A percentile compares a stretch with the other conserved stretches of the same genome.
These are phyloP conservation scores for Chamaetylas fuelleborni DNA, from an alignment of 2,113 vertebrate species.

Conservation along the genomic window DNA sequence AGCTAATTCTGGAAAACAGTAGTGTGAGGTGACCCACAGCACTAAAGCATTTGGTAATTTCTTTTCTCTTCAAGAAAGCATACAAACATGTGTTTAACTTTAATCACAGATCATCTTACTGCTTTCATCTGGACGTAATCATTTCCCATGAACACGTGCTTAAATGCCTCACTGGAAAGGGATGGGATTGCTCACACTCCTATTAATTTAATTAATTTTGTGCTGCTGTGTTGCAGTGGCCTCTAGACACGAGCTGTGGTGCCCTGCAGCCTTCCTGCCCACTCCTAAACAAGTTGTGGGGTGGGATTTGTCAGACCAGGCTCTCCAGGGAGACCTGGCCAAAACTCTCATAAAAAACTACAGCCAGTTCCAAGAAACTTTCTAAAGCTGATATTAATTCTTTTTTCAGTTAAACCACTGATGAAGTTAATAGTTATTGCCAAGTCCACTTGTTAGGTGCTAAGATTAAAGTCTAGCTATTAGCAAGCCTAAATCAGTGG, in stretches of 20 bases:
- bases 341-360: not conserved
- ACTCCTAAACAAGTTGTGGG: rapidly evolving
- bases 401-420: not conserved
- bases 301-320: not conserved
- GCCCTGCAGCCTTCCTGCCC: not conserved
- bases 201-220: not conserved
- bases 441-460: not conserved
- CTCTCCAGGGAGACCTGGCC: not conserved
- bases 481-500: not conserved
- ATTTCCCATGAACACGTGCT: slow-evolving; percentile 12
- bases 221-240: not conserved
- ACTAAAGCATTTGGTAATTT: not conserved
- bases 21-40: not conserved
- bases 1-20: not conserved
- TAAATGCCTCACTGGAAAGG: not conserved
- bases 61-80: slow-evolving; percentile 17
- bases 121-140: slow-evolving; percentile 27
- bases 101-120: slow-evolving; percentile 7
- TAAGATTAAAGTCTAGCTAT: not conserved
- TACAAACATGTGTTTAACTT: slow-evolving; percentile 40
- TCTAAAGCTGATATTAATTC: not conserved
- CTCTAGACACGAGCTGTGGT: not conserved
- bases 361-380: not conserved
- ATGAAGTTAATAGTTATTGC: not conserved
- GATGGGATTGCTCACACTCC: not conserved